Percentiles rank a stretch among this genome's conserved stretches.
These are phyloP conservation scores for Leucophenga montana DNA, from an alignment of 2,888 invertebrate species.

Conservation along the genomic window DNA sequence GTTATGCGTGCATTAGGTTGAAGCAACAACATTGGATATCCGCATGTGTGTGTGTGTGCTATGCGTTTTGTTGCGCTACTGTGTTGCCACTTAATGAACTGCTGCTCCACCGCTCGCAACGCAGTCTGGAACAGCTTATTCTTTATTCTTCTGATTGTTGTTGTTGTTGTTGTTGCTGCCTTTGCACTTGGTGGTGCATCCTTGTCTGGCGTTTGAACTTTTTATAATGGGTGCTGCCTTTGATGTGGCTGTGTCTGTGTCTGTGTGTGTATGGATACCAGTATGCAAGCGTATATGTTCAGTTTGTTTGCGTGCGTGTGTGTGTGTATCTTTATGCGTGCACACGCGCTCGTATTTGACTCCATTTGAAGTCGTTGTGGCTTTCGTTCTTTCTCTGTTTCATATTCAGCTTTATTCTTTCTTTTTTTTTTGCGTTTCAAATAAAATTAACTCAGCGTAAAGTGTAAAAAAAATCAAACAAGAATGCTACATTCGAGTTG, in stretches of 20 bases:
- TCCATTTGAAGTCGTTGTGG: conserved; percentile 58
- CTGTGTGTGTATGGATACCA: conserved; percentile 51
- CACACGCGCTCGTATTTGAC: conserved; percentile 62
- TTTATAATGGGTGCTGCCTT: conserved; percentile 47
- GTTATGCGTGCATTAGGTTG: conserved; percentile 22
- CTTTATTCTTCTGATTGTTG: conserved; percentile 40
- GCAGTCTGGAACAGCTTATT: conserved; percentile 2
- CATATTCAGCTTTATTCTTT: conserved; percentile 2
- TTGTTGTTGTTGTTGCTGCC: conserved; percentile 55
- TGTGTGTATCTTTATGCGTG: conserved; percentile 30
- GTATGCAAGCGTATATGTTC: conserved; percentile 65
- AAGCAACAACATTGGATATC: conserved; percentile 18
- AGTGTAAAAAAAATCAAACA: conserved; percentile 2
- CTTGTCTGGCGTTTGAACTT: conserved; percentile 67
- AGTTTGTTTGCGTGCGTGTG: conserved; percentile 36
- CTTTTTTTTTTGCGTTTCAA: conserved; percentile 53
- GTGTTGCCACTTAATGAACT: conserved; percentile 52
- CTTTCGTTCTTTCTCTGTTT: conserved; percentile 9
- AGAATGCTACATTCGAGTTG: neutral
- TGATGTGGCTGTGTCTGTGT: conserved; percentile 21
- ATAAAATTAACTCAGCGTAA: conserved; percentile 61
- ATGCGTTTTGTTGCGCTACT: conserved; percentile 45
- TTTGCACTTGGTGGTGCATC: conserved; percentile 67
- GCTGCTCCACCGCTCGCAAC: neutral
- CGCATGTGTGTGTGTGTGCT: conserved; percentile 30